A percentile compares a stretch with the other conserved stretches of the same genome.
phyloP scores from a whole-genome alignment of 2,888 invertebrate species.

The Tenodera sinensis region DNA sequence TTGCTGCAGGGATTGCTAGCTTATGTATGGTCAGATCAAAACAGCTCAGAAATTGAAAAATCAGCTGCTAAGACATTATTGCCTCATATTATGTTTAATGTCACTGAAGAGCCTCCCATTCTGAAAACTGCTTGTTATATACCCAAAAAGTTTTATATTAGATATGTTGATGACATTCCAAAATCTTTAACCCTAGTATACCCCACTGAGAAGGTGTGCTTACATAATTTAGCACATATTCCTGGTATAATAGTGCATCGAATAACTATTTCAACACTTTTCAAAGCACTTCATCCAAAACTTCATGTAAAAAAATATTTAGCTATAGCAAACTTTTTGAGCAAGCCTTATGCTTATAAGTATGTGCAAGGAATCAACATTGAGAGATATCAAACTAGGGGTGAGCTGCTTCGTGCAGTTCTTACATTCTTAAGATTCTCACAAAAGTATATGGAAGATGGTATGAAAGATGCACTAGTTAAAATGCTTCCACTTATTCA shows the following conservation, averaged over 20 bases:
- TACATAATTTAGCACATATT: background rate
- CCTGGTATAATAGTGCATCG: slow-evolving; percentile 8
- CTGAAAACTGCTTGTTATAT: background rate
- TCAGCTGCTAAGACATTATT: slow-evolving; percentile 13
- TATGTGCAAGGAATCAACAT: slow-evolving; percentile 6
- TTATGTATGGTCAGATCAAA: slow-evolving; percentile 1
- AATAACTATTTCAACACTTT: background rate
- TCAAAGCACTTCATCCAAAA: background rate
- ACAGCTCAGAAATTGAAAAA: background rate
- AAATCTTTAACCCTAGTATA: background rate
- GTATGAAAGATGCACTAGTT: background rate
- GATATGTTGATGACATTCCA: background rate
- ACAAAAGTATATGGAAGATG: background rate
- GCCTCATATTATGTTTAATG: slow-evolving; percentile 11
- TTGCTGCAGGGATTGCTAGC: slow-evolving; percentile 16
- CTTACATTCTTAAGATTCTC: slow-evolving; percentile 10
- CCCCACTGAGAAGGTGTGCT: background rate
- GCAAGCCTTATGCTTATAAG: background rate
- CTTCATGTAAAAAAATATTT: background rate
- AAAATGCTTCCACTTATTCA: background rate
- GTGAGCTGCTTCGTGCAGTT: background rate
- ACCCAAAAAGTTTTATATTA: background rate
- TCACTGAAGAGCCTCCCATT: background rate
- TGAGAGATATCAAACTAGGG: background rate
- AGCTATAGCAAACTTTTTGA: background rate